Conservation (phyloP, 2,113 vertebrate species). For the Microcebus tavaratra region DNA sequence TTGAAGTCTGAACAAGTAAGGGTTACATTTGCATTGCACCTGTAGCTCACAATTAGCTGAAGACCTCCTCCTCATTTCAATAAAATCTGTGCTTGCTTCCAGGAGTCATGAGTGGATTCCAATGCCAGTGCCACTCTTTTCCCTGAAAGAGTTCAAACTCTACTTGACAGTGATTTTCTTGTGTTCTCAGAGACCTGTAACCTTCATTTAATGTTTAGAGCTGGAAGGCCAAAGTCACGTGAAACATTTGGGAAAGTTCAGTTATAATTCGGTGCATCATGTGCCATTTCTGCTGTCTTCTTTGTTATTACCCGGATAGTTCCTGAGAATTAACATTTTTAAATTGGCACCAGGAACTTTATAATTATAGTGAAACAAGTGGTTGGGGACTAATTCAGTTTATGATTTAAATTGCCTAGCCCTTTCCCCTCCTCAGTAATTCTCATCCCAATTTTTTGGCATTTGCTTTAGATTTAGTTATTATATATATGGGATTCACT, state of each 20-base stretch:
- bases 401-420: conserved; percentile 11
- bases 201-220: neutral
- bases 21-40: neutral
- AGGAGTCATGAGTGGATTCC: neutral
- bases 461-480: conserved; percentile 52
- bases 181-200: neutral
- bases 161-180: neutral
- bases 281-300: neutral
- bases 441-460: neutral
- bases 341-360: conserved; percentile 40
- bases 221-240: neutral
- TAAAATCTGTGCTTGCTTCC: neutral
- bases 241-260: conserved; percentile 16
- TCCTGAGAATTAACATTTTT: neutral
- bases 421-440: neutral
- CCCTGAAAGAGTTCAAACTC: neutral
- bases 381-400: conserved; percentile 34
- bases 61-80: neutral
- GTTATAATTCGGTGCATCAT: neutral
- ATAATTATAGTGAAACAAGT: conserved; percentile 39
- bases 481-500: neutral
- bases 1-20: neutral
- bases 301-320: neutral
- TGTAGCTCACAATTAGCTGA: neutral
- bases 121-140: neutral